Evolutionary conservation across 37 sponge, comb jelly and placozoan species (phyloP).

Genomic region (Haliclona indistincta): DNA sequence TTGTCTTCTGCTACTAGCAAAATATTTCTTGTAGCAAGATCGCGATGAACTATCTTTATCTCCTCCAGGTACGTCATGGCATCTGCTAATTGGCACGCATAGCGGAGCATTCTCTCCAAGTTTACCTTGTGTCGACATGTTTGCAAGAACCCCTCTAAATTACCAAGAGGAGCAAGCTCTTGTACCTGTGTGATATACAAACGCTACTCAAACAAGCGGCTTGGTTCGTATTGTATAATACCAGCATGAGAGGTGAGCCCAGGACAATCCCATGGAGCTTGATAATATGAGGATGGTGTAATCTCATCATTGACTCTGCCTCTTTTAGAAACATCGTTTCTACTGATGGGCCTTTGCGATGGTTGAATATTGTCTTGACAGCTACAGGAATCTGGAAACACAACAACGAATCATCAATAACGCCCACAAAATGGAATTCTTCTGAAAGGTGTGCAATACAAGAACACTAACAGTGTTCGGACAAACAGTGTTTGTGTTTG

Average conservation of each 20-base stretch:
- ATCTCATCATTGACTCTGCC: conserved; percentile 48
- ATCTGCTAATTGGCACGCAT: conserved; percentile 57
- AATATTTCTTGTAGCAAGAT: background rate
- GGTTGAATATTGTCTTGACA: conserved; percentile 45
- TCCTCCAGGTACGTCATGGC: conserved; percentile 58
- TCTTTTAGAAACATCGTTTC: conserved; percentile 54
- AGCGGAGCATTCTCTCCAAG: conserved; percentile 40
- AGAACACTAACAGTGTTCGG: no score
- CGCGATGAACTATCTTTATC: background rate
- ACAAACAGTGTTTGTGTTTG: no score
- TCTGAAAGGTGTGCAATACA: no score
- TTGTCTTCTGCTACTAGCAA: background rate
- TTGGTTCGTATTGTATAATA: conserved; percentile 1
- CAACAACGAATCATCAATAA: background rate
- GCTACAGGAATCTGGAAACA: conserved; percentile 48
- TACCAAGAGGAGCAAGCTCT: conserved; percentile 66
- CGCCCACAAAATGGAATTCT: no score
- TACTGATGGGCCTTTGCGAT: conserved; percentile 27
- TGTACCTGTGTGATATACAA: conserved; percentile 34
- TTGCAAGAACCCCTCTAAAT: conserved; percentile 29
- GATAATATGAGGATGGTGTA: conserved; percentile 65
- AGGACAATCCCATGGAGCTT: conserved; percentile 66
- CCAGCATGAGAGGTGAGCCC: conserved; percentile 61
- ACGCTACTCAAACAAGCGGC: background rate
- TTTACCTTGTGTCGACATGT: conserved; percentile 3